Conservation (phyloP, 2,888 invertebrate species). For the Drosophila barbarae region DNA sequence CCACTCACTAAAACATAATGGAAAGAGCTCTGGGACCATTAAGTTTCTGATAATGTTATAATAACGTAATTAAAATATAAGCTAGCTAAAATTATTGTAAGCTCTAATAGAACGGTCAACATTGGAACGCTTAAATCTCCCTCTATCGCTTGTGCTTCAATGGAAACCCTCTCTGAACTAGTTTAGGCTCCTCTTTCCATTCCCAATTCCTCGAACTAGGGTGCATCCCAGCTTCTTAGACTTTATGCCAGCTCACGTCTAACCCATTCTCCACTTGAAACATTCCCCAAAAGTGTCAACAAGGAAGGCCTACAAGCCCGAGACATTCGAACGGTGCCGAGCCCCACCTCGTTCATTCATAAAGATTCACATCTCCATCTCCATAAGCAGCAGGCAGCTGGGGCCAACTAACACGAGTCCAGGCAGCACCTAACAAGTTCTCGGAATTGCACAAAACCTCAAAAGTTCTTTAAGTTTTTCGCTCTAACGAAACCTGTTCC, state of each 20-base stretch:
- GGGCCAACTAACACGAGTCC: constrained; percentile 25
- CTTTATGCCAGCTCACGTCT: constrained; percentile 60
- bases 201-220: constrained; percentile 26
- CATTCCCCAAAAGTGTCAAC: constrained; percentile 64
- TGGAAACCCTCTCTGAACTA: not conserved
- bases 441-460: constrained; percentile 54
- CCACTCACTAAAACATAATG: not conserved
- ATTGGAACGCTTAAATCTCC: not conserved
- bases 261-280: constrained; percentile 47
- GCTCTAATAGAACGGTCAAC: not conserved
- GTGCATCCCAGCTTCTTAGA: constrained; percentile 10
- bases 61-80: not conserved
- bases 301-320: constrained; percentile 43
- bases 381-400: constrained; percentile 18
- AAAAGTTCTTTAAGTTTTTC: constrained; percentile 41
- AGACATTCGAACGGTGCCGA: constrained; percentile 14
- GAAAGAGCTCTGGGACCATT: not conserved
- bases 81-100: not conserved
- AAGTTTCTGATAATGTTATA: not conserved
- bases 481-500: constrained; percentile 50
- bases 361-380: constrained; percentile 60
- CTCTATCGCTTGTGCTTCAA: not conserved
- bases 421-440: constrained; percentile 58
- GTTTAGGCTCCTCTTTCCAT: not conserved
- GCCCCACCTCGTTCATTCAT: constrained; percentile 59